Conservation (phyloP, 2,888 invertebrate genomes). For the Bruchidius siliquastri region DNA sequence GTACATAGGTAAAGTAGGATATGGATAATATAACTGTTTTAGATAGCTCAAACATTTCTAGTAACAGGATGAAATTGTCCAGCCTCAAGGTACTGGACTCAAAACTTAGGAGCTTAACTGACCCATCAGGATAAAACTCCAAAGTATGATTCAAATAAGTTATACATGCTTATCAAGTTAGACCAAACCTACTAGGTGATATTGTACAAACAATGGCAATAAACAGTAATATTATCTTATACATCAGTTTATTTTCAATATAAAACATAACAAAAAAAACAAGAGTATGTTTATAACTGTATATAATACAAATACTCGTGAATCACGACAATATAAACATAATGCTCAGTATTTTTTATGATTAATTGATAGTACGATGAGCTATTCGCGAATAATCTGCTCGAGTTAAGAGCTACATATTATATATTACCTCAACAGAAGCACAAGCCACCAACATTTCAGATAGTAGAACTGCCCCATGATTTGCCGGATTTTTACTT, state of each 20-base stretch:
- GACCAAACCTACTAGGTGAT: background rate
- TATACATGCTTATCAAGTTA: background rate
- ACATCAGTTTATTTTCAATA: background rate
- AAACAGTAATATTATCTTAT: background rate
- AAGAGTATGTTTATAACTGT: background rate
- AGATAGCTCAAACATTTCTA: too few relatives aligned
- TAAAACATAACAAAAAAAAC: background rate
- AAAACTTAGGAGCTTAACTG: too few relatives aligned
- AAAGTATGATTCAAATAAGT: background rate
- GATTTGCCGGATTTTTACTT: conserved; percentile 33
- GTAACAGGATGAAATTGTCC: too few relatives aligned
- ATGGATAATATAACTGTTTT: too few relatives aligned
- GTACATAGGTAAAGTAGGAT: too few relatives aligned
- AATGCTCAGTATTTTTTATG: background rate
- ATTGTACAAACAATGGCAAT: background rate
- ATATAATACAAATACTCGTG: background rate
- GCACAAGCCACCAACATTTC: conserved; percentile 47
- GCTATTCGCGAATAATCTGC: conserved; percentile 9
- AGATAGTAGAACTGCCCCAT: conserved; percentile 37
- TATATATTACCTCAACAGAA: conserved; percentile 38
- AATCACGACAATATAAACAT: background rate
- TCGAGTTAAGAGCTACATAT: background rate
- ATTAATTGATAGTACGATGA: background rate
- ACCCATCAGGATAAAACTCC: background rate
- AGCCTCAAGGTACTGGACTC: too few relatives aligned